Evolutionary conservation across 2,113 vertebrate species (phyloP).

Genomic region (Vimba vimba): DNA sequence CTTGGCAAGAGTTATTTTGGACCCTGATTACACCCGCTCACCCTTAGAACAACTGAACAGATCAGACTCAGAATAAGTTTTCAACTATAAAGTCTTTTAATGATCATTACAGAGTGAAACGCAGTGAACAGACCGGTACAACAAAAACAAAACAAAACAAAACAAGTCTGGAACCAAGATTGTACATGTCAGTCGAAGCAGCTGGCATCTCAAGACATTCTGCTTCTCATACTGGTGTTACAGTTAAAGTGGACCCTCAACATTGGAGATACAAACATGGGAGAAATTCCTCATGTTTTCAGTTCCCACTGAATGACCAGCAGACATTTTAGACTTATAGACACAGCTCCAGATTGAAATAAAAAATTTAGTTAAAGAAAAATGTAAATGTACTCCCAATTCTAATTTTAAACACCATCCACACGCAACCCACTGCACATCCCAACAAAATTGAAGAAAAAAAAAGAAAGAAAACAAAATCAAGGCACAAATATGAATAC

Average conservation of each 20-base stretch:
- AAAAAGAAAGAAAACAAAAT: too few species aligned
- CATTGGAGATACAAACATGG: background rate
- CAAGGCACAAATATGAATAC: constrained; percentile 79
- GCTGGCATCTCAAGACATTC: constrained; percentile 19
- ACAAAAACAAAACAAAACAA: constrained; percentile 53
- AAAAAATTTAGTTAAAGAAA: constrained; percentile 33
- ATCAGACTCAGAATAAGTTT: constrained; percentile 28
- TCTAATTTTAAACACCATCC: constrained; percentile 53
- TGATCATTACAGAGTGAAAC: constrained; percentile 58
- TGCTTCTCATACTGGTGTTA: constrained; percentile 30
- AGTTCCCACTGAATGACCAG: background rate
- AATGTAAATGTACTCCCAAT: constrained; percentile 49
- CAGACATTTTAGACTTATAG: background rate
- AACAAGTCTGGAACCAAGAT: constrained; percentile 34
- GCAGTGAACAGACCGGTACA: constrained; percentile 58
- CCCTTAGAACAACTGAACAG: background rate
- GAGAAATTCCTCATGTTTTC: constrained; percentile 16
- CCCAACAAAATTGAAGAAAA: constrained; percentile 53
- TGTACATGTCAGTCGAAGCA: constrained; percentile 49
- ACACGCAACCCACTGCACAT: constrained; percentile 60
- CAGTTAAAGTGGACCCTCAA: constrained; percentile 43
- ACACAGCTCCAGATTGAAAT: constrained; percentile 34
- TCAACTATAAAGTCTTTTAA: constrained; percentile 64
- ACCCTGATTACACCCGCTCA: background rate
- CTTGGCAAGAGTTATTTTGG: background rate